Base-by-base conservation (phyloP, 37 sponge, comb jelly and placozoan species). In the Amphimedon queenslandica region DNA sequence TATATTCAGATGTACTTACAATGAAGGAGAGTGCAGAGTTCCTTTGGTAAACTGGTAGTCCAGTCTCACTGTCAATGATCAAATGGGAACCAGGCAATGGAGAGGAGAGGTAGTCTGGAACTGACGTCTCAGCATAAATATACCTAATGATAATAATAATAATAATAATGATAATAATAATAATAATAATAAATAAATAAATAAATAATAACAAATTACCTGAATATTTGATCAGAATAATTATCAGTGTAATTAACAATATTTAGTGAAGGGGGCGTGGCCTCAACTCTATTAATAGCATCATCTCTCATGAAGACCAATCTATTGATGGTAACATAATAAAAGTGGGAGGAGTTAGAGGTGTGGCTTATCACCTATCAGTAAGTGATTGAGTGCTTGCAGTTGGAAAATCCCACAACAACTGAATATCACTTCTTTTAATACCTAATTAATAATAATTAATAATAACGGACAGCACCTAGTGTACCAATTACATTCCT, bases 361-460 rank as follows among this genome's bases (percentile, higher is more conserved):
- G n/a, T n/a, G n/a, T n/a, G n/a, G n/a, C n/a, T n/a, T n/a, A n/a
- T n/a, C 57, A 84, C 84, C 84, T 84, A 27, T 79, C 56, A 30
- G 90, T 90, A 21, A 90, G 71, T 47, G 75, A 81, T 29, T 84
- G 63, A 18, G 57, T 18, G 40, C 90, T 90, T 16, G 90, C 90
- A 51, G 90, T 90, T 25, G 58, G 57, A 55, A 90, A 90, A 40
- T 84, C 85, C 90, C 90, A 90, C 16, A 81, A 70, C 63, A 90
- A 42, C 63, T 90, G 90, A 23, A 90, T 74, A 0, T 70, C 63
- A 0, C 60, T 57, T 55, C 90, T 76, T 10, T 51, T 40, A 20
- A 90, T 36, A 43, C 85, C 90, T 88, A 4, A 53, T 58, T 63
- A 39, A 41, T 10, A 34, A 67, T 11, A 8, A 42, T 40, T 10